Percentiles rank a stretch among this genome's conserved stretches.
These are phyloP conservation scores for Sarcophilus harrisii DNA, from an alignment of 2,797 vertebrate genomes.

Conservation along the genomic window DNA sequence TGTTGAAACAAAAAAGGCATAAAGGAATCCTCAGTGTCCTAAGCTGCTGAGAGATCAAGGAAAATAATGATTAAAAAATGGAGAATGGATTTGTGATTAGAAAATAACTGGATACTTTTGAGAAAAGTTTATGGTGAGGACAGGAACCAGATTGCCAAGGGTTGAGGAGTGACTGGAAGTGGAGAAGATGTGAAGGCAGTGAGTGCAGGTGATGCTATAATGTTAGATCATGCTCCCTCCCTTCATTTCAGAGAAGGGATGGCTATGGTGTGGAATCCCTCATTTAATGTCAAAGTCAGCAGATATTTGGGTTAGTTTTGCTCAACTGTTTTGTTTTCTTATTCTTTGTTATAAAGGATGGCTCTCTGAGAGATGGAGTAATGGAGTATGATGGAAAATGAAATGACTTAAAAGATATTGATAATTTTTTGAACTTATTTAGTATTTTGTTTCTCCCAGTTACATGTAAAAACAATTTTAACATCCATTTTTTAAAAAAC, in stretches of 20 bases:
- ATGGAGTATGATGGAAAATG: slow-evolving; percentile 76
- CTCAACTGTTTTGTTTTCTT: neutral
- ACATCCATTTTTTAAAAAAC: neutral
- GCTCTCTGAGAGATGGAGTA: slow-evolving; percentile 28
- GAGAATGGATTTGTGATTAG: neutral
- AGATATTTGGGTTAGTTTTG: neutral
- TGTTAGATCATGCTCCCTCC: neutral
- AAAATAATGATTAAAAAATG: neutral
- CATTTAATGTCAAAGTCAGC: neutral
- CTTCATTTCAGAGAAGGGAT: neutral
- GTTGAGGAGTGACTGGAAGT: neutral
- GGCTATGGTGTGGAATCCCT: neutral
- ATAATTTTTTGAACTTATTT: slow-evolving; percentile 78
- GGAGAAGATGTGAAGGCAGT: neutral
- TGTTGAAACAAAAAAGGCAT: neutral
- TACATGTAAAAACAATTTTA: neutral
- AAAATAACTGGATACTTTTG: neutral
- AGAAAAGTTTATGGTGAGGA: neutral
- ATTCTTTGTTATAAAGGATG: neutral
- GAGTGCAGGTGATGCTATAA: neutral
- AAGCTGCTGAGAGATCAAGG: neutral
- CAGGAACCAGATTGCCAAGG: neutral
- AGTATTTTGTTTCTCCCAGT: slow-evolving; percentile 64
- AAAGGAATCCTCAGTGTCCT: neutral
- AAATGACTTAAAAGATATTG: slow-evolving; percentile 77